Base-by-base conservation (phyloP, 2,797 vertebrate genomes). In the Takifugu rubripes region DNA sequence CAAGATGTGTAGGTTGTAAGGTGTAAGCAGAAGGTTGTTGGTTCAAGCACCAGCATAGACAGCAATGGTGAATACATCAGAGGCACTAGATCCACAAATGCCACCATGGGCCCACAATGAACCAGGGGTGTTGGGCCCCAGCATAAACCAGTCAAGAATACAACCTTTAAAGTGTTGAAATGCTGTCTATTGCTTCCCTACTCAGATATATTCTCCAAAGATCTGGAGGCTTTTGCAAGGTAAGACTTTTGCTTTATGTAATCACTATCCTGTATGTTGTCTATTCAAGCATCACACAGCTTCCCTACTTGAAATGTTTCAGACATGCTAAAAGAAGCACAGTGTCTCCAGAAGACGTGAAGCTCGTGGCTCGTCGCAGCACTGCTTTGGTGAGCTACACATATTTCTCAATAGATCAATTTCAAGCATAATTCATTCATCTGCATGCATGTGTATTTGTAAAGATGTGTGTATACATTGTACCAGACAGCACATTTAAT, bases 201-300 rank as follows among this genome's bases (percentile, higher is more conserved):
- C 61, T 61, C 70, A 99, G 96, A 98, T 79, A 80, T 68, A 59
- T 98, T 98, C 89, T 94, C 95, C 3, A 95, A 83, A 79, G 96
- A 98, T 81, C 88, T 97, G 54, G 96, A 98, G 77, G 90, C 95
- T 53, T 99, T 99, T 88, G 92, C 97, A 49, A 95, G 94, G 96
- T 98, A 85, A 73, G 52, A 3, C 0, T 8, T 21, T 59, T 53
- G 49, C 21, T 21, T 21, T 21, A 21, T 0, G 21, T 5, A 5
- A 24, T 47, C 9, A 16, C 25, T 14, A 2, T 6, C 16, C 42
- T 47, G 45, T 17, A n/a, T 9, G 16, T 24, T 3, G 3, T 17
- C 17, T 44, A 17, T 17, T 17, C 1, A 14, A 16, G 15, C 43
- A n/a, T 21, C n/a, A 44, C 5, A 10, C 16, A 17, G 10, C 1